Evolutionary conservation across 64 coral and sea anemone species (phyloP), one percentile per base, ranked within the genome.

Genomic region (Catalaphyllia jardinei): DNA sequence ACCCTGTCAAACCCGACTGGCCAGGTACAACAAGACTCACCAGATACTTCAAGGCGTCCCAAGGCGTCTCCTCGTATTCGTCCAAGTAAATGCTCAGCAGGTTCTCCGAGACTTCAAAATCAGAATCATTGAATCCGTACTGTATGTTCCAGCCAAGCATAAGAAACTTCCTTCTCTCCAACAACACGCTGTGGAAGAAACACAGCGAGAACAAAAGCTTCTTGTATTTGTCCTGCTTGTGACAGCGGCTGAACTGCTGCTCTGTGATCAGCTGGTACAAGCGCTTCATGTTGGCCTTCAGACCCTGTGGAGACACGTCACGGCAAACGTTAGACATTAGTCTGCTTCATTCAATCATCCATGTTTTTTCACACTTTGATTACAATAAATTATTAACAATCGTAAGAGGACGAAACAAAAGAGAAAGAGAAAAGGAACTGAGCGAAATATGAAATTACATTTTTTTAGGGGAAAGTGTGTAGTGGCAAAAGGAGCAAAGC

Each of bases 41-140:
- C 97, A 99, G 52, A 63, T 99, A 99, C 75, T 99, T 99, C 72
- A 99, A 92, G 31, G 97, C 93, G 25, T 99, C 97, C 97, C 97
- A 99, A 0, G 97, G 97, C 1, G 97, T 99, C 67, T 99, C 97
- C 52, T 99, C 97, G 52, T 99, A 99, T 50, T 99, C 97, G 84
- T 99, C 97, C 88, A 99, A 67, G 64, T 99, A 99, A 63, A 99
- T 99, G 20, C 97, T 95, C 72, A 99, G 71, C 29, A 99, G 89
- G 77, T 99, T 99, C 75, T 99, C 97, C 67, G 97, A 99, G 49
- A 99, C 97, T 89, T 99, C 97, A 79, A 99, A 99, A 75, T 99
- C 97, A 4, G 97, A 99, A 59, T 99, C 97, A 51, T 99, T 99
- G 60, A 99, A 99, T 17, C 97, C 97, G 61, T 99, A 99, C 57